Evolutionary conservation across 1,140 invertebrate genomes (phyloP).

Genomic region (Drosophila rhopaloa): DNA sequence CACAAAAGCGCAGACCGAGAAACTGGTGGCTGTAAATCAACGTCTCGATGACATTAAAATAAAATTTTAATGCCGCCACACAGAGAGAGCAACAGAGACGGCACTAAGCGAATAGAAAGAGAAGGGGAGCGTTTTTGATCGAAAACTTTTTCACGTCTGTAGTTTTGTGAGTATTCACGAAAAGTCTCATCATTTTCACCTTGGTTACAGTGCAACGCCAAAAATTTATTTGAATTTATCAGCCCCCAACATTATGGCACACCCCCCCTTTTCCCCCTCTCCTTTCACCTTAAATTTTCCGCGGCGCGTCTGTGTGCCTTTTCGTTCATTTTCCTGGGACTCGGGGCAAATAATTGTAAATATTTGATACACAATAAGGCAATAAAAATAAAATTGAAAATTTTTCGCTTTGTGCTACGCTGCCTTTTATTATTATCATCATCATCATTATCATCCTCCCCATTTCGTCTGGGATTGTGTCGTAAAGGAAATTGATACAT

Average conservation of each 20-base stretch:
- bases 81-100: slow-evolving; percentile 7
- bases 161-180: background rate
- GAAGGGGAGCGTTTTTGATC: slow-evolving; percentile 45
- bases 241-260: slow-evolving; percentile 16
- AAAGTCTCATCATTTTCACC: slow-evolving; percentile 77
- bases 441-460: slow-evolving; percentile 26
- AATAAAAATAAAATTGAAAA: slow-evolving; percentile 84
- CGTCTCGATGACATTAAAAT: slow-evolving; percentile 84
- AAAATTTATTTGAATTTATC: slow-evolving; percentile 79
- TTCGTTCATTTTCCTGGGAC: slow-evolving; percentile 67
- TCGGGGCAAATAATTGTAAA: slow-evolving; percentile 83
- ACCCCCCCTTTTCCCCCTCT: too few species aligned
- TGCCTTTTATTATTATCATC: slow-evolving; percentile 77
- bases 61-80: slow-evolving; percentile 80
- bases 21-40: slow-evolving; percentile 74
- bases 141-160: slow-evolving; percentile 70
- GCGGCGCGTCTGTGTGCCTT: slow-evolving; percentile 15
- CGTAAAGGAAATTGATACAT: slow-evolving; percentile 83
- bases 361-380: slow-evolving; percentile 84
- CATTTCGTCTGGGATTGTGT: slow-evolving; percentile 27
- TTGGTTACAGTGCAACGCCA: slow-evolving; percentile 69
- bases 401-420: slow-evolving; percentile 70
- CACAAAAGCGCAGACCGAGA: slow-evolving; percentile 7
- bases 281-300: background rate
- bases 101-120: slow-evolving; percentile 8